Evolutionary conservation across 2,888 invertebrate species (phyloP), one percentile per base, ranked within the genome.

Genomic region (Endotricha flammealis): DNA sequence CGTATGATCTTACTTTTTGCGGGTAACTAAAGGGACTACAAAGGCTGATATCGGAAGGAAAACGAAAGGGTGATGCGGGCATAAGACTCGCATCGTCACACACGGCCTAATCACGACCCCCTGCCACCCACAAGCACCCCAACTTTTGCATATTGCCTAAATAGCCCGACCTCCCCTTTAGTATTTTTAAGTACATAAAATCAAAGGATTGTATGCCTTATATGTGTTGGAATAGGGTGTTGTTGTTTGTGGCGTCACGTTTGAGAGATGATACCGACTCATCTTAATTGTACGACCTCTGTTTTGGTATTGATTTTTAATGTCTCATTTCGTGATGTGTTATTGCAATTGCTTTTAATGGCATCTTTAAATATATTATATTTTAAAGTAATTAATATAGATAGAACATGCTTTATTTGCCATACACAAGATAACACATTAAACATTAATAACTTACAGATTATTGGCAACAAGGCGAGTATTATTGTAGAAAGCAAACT

Each of bases 61-160:
- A 78, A 69, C 81, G 82, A 83, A 85, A 83, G 86, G 86, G 86
- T 86, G 82, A 86, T 86, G 81, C 83, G 86, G 86, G 86, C 80
- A 75, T 80, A 85, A 86, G 86, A 86, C 72, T 86, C 86, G 83
- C 85, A 81, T 82, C 85, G 85, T 66, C 83, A 82, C 85, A 85
- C 85, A 83, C 83, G 79, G 82, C 79, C 83, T 85, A 82, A 85
- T 83, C 85, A 83, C 76, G 70, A 61, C 64, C 53, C 53, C 59
- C 53, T 13, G 22, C 63, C 56, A 53, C 61, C 55, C 49, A 50
- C 57, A 50, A 49, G 63, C 73, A 61, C 64, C 78, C 75, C 73
- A 67, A 78, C 79, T 80, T 82, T 78, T 82, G 81, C 83, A 82
- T 83, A 82, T 83, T 81, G 77, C 78, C 83, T 79, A 79, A 82